A percentile compares a stretch with the other conserved stretches of the same genome.
These are phyloP conservation scores for Leuciscus idus DNA, from an alignment of 2,113 vertebrate genomes.

Conservation along the genomic window DNA sequence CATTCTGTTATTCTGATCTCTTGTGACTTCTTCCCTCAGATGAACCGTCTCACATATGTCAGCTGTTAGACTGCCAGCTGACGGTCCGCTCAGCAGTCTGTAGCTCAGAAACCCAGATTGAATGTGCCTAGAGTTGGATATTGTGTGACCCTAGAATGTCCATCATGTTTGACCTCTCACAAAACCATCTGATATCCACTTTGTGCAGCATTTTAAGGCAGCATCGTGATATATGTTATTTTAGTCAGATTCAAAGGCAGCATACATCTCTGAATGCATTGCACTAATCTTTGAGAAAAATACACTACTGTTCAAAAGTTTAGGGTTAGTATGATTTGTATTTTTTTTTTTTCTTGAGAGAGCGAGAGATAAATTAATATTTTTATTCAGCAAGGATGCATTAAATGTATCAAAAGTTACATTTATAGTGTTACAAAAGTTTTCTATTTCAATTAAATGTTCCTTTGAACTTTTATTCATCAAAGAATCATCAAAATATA, in stretches of 20 bases:
- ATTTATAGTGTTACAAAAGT: too few species aligned
- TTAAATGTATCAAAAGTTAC: too few species aligned
- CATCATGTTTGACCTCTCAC: not conserved
- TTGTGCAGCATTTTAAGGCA: not conserved
- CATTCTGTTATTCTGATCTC: not conserved
- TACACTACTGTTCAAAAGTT: not conserved
- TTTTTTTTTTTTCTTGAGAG: too few species aligned
- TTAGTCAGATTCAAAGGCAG: not conserved
- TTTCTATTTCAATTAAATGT: too few species aligned
- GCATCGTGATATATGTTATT: not conserved
- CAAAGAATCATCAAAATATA: too few species aligned
- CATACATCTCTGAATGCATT: not conserved
- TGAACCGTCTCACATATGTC: not conserved
- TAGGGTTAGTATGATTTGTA: not conserved
- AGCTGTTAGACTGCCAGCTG: not conserved
- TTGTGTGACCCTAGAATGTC: not conserved
- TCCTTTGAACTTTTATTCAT: too few species aligned
- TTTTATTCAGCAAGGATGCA: not conserved
- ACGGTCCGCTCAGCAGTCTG: not conserved
- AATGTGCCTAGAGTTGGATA: not conserved
- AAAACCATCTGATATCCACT: not conserved
- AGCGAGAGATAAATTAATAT: too few species aligned
- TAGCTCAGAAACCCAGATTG: not conserved
- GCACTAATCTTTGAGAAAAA: not conserved
- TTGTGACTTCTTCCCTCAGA: constrained; percentile 4